Conservation (phyloP, 2,113 vertebrate genomes). For the zebrafish (Danio rerio) region GRCz12tu NC_133178.1:63286001-63286500, state of each 20-base stretch:
- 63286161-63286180: too few species aligned
- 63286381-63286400: background rate
- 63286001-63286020: too few species aligned
- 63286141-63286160: too few species aligned
- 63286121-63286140: too few species aligned
- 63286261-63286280: background rate
- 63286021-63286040: too few species aligned
- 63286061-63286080: too few species aligned
- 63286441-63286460: background rate
- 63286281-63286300: background rate
- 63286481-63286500: too few species aligned
- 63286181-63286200: too few species aligned
- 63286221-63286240: background rate
- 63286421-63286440: background rate
- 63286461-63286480: background rate
- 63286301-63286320: background rate
- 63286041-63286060: too few species aligned
- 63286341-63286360: background rate
- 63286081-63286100: too few species aligned
- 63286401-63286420: background rate
- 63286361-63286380: background rate
- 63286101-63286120: too few species aligned
- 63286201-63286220: too few species aligned
- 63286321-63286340: background rate
- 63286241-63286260: background rate